These are phyloP conservation scores for Drosophila quinaria DNA, from an alignment of 2,888 invertebrate genomes.

Conservation along the genomic window DNA sequence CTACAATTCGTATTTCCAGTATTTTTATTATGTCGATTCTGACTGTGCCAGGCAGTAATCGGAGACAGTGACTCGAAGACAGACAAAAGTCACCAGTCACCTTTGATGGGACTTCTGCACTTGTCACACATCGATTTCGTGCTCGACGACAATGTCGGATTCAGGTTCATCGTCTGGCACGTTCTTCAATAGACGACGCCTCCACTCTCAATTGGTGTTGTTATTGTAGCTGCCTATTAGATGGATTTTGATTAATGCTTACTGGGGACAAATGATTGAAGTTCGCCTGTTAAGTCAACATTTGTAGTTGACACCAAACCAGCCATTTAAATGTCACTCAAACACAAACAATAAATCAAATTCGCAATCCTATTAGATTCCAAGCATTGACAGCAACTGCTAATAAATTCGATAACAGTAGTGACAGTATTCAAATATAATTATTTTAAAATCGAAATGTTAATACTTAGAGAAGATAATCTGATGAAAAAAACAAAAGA, in stretches of 20 bases:
- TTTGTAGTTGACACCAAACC: conserved; percentile 56
- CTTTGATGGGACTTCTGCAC: conserved; percentile 15
- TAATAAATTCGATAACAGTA: background rate
- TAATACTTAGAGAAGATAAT: too few relatives aligned
- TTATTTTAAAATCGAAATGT: background rate
- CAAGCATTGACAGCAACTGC: background rate
- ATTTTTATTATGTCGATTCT: conserved; percentile 1
- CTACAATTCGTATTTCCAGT: background rate
- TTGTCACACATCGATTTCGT: conserved; percentile 31
- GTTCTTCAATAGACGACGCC: conserved; percentile 33
- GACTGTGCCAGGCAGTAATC: conserved; percentile 26
- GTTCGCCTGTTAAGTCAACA: conserved; percentile 54
- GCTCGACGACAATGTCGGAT: conserved; percentile 26
- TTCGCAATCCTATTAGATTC: conserved; percentile 23
- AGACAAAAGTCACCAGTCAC: background rate
- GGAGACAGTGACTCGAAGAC: background rate
- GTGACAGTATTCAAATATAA: background rate
- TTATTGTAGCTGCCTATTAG: conserved; percentile 48
- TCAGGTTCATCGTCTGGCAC: conserved; percentile 44
- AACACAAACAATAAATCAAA: conserved; percentile 51
- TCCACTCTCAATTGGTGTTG: conserved; percentile 9
- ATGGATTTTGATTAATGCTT: conserved; percentile 70
- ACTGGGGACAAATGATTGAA: conserved; percentile 59
- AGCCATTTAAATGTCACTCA: conserved; percentile 43
- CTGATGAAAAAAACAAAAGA: too few relatives aligned